Conservation (phyloP, 2,113 vertebrate species). For the Scomber colias region DNA sequence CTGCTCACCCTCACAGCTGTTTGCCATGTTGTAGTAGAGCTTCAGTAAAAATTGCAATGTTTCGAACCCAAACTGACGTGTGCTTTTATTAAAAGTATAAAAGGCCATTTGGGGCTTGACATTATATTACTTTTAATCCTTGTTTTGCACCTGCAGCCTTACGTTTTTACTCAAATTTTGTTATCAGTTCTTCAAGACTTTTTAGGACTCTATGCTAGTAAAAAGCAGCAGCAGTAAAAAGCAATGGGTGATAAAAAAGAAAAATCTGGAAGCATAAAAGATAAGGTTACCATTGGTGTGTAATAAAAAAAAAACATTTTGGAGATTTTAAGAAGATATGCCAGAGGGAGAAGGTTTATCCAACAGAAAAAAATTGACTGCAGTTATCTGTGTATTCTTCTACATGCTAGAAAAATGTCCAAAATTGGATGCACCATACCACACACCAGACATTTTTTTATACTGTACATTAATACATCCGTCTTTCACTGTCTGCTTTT, state of each 20-base stretch:
- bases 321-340: constrained; percentile 26
- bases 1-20: constrained; percentile 21
- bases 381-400: constrained; percentile 15
- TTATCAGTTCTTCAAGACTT: constrained; percentile 19
- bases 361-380: constrained; percentile 23
- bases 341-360: constrained; percentile 16
- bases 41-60: constrained; percentile 18
- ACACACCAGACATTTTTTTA: neutral
- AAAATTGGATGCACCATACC: constrained; percentile 2
- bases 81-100: constrained; percentile 45
- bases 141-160: constrained; percentile 42
- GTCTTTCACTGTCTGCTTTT: constrained; percentile 16
- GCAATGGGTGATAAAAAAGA: constrained; percentile 21
- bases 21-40: constrained; percentile 20
- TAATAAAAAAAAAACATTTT: constrained; percentile 30
- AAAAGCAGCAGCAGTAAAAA: constrained; percentile 16
- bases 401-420: neutral
- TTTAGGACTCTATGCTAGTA: neutral
- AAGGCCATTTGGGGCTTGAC: neutral
- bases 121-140: constrained; percentile 21
- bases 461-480: neutral
- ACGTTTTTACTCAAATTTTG: constrained; percentile 26
- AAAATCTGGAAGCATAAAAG: constrained; percentile 30
- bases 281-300: constrained; percentile 13
- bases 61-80: constrained; percentile 38